phyloP scores from a whole-genome alignment of 2,797 vertebrate genomes.

The Coregonus sp. region DNA sequence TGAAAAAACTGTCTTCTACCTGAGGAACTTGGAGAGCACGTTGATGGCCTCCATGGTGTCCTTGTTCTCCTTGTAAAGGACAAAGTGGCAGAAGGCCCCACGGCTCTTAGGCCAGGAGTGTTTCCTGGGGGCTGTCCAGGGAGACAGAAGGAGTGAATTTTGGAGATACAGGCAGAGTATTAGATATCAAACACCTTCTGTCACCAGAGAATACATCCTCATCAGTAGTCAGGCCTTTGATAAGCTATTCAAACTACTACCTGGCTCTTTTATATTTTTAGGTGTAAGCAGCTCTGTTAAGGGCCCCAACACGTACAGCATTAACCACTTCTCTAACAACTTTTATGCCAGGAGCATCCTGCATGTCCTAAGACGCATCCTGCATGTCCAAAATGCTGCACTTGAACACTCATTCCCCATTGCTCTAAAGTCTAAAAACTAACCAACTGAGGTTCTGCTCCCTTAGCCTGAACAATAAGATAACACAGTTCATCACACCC shows the following conservation, averaged over 20 bases:
- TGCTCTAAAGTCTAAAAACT: background rate
- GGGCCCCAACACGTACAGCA: background rate
- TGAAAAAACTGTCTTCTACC: slow-evolving; percentile 69
- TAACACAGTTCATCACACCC: background rate
- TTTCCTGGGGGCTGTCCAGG: slow-evolving; percentile 88
- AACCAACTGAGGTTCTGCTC: background rate
- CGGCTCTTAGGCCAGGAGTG: slow-evolving; percentile 98
- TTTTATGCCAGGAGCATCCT: background rate
- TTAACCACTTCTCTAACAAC: background rate
- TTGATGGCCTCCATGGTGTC: slow-evolving; percentile 99
- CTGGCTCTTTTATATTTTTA: slow-evolving; percentile 24
- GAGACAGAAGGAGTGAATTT: slow-evolving; percentile 39
- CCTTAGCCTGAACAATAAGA: background rate
- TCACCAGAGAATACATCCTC: background rate
- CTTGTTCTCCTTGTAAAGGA: slow-evolving; percentile 98
- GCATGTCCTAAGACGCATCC: background rate
- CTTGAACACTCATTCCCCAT: background rate
- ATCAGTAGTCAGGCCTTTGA: slow-evolving; percentile 10
- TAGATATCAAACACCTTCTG: background rate
- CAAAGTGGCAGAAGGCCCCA: slow-evolving; percentile 95
- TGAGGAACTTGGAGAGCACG: slow-evolving; percentile 94
- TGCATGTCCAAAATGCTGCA: background rate
- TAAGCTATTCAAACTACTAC: no score
- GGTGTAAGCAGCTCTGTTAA: background rate
- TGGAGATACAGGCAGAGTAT: background rate